These are phyloP conservation scores for Arvicanthis niloticus DNA, from an alignment of 2,113 vertebrate species.

Conservation along the genomic window DNA sequence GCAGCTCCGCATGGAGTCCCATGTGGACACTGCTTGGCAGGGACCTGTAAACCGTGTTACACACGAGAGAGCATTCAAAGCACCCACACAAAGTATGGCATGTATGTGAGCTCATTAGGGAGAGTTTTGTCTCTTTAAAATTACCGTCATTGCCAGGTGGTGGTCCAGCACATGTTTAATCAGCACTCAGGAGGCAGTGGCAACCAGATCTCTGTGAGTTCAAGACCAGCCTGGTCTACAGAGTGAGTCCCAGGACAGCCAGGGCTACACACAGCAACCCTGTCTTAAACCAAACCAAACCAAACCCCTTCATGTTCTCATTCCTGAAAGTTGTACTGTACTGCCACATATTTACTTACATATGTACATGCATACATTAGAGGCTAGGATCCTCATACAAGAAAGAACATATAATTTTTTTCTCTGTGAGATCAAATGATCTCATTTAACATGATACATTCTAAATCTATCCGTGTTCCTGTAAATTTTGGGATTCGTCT, in stretches of 20 bases:
- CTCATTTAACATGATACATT: no score
- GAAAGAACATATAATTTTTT: no score
- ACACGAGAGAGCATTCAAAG: neutral
- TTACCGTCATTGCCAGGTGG: neutral
- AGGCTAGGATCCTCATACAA: no score
- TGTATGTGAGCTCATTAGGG: neutral
- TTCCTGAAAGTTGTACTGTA: neutral
- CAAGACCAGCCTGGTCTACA: neutral
- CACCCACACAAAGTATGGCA: neutral
- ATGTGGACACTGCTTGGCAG: neutral
- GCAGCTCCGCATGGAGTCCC: neutral
- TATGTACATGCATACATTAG: no score
- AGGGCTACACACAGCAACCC: neutral
- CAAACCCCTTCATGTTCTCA: neutral
- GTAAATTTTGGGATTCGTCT: no score
- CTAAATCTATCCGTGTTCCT: no score
- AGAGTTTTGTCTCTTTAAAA: neutral
- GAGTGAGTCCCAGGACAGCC: neutral
- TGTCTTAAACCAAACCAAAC: neutral
- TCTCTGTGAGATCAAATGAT: no score
- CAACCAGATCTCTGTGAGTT: neutral
- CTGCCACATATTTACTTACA: no score
- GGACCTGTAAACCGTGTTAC: neutral
- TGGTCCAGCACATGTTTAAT: neutral
- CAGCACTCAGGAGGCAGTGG: neutral